Base-by-base conservation (phyloP, 2,797 vertebrate genomes). In the Sphaeramia orbicularis region DNA sequence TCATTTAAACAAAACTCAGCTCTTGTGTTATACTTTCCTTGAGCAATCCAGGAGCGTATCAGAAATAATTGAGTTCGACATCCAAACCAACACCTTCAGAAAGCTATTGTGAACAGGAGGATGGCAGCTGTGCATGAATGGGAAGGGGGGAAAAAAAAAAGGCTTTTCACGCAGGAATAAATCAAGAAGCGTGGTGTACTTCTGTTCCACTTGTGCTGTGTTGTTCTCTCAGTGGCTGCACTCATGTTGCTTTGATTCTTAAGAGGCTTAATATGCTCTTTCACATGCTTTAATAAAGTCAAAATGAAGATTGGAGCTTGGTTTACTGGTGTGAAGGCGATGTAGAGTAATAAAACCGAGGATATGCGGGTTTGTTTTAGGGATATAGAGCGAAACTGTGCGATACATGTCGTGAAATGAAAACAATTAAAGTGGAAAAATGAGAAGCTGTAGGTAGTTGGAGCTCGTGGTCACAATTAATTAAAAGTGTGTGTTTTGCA, bases 191-290 rank as follows among this genome's bases (percentile, higher is more conserved):
- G 43, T n/a, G 59, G 58, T 52, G 3, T 35, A 37, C 37, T 35
- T 24, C 7, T 50, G 12, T 63, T 42, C 65, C 71, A 67, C 51
- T 59, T 21, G 4, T 38, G 12, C 27, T 55, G 45, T 42, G 41
- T 47, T 40, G 16, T 40, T 13, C 11, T 0, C 0, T 58, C 65
- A 72, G 69, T 62, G 24, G 13, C 40, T 44, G 2, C 6, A 6
- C 35, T 70, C 42, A 15, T 68, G 62, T 73, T 71, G 61, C 71
- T 74, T 78, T 49, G n/a, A 45, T 49, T 57, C 48, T 54, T 43
- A 45, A 63, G 49, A 61, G 59, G 27, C 40, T 21, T 50, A 24
- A 71, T 65, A 67, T 74, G 13, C 19, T 12, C 45, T 30, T 59
- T 9, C 27, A 16, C 44, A 53, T 51, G 44, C 61, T 53, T n/a